Evolutionary conservation across 2,113 vertebrate genomes (phyloP), one percentile per base, ranked within the genome.

Genomic region (Serilophus lunatus): DNA sequence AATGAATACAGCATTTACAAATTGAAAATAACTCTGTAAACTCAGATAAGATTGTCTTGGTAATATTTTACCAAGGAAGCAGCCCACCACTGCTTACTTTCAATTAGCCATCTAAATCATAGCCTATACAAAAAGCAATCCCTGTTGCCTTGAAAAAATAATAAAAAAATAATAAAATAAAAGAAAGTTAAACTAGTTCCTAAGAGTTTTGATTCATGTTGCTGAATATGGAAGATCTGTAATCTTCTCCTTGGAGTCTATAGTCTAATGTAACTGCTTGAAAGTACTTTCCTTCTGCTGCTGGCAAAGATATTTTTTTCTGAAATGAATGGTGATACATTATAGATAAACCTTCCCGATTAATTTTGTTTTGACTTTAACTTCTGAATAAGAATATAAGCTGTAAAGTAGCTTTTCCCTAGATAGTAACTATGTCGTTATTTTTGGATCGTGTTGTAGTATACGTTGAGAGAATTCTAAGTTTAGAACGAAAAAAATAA

Each of bases 331-430:
- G 84, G 85, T 95, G 96, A 98, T 98, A 98, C 97, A 97, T 97
- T 98, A 98, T 95, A 98, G 97, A 98, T 98, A 98, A 97, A 96
- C 95, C 76, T 94, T 94, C 90, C 94, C 31, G 92, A 97, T 97
- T 98, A 97, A 97, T 98, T 98, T 98, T 98, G 96, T 97, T 97
- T 98, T 98, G 95, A 97, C 96, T 98, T 97, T 94, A 98, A 97
- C 91, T 94, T 95, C 65, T 33, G 97, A 94, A 86, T 92, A 93
- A 96, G 87, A 82, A 88, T 79, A 64, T 78, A 88, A 94, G 86
- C 53, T 50, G 87, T 80, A 87, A 97, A 96, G 81, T 66, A 86
- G 69, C 57, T 94, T 88, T 79, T 94, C 90, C 47, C 86, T 69
- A 89, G 85, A 96, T 29, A 89, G 88, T 78, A 94, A 78, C 69